Evolutionary conservation across 2,888 invertebrate species (phyloP).

Genomic region (Drosophila vallismaia): DNA sequence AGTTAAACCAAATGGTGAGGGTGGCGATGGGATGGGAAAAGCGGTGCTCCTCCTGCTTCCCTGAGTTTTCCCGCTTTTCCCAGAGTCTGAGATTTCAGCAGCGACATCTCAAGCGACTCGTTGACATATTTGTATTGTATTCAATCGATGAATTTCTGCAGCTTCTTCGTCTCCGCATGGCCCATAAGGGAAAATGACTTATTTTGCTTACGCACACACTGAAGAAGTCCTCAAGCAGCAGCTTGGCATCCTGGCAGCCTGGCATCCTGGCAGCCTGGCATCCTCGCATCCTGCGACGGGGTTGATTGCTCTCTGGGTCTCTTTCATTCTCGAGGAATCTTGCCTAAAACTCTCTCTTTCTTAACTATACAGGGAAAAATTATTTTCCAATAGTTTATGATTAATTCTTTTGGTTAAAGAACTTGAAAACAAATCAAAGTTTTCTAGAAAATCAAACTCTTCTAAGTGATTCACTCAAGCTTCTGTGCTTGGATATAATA

Average conservation of each 20-base stretch:
- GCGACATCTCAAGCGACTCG: conserved; percentile 79
- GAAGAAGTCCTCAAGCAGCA: conserved; percentile 51
- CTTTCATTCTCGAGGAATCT: background rate
- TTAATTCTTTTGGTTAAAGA: background rate
- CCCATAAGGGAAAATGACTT: conserved; percentile 79
- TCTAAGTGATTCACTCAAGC: background rate
- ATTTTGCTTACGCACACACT: conserved; percentile 79
- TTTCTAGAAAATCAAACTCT: too few relatives aligned
- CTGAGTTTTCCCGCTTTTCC: conserved; percentile 26
- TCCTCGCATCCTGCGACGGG: conserved; percentile 23
- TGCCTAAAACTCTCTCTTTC: background rate
- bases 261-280: conserved; percentile 16
- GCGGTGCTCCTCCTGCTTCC: background rate
- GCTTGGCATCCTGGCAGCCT: conserved; percentile 25
- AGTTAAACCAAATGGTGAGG: conserved; percentile 54
- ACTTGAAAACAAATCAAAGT: background rate
- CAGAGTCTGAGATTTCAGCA: conserved; percentile 63
- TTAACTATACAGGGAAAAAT: conserved; percentile 14
- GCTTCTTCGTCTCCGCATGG: conserved; percentile 39
- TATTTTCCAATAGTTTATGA: background rate
- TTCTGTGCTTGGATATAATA: background rate
- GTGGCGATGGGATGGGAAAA: too few relatives aligned
- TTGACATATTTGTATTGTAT: conserved; percentile 80
- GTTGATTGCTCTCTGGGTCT: conserved; percentile 58
- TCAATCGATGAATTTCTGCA: conserved; percentile 78